A percentile compares a stretch with the other conserved stretches of the same genome.
Evolutionary conservation across 2,113 vertebrate species (phyloP).

Genomic region (Grammomys surdaster): DNA sequence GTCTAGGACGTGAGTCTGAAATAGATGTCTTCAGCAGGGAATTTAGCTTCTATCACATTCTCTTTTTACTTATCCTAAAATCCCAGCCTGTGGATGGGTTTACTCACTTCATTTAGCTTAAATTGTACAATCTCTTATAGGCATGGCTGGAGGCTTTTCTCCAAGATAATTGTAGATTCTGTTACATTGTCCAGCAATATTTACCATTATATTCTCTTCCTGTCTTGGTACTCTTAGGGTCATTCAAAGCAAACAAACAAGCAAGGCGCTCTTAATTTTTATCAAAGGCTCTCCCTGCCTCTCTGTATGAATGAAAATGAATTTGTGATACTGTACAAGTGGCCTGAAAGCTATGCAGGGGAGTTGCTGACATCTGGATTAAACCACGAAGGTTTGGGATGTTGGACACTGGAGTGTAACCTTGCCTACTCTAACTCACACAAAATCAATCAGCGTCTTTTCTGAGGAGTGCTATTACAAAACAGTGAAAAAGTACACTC

Average conservation of each 20-base stretch:
- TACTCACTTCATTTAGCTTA: background rate
- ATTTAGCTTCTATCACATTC: background rate
- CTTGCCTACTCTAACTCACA: background rate
- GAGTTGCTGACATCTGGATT: background rate
- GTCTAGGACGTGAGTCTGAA: background rate
- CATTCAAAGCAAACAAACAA: background rate
- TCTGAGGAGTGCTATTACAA: background rate
- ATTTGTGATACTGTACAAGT: background rate
- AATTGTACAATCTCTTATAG: background rate
- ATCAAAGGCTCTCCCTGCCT: background rate
- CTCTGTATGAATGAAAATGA: background rate
- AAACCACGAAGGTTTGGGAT: background rate
- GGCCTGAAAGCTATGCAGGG: background rate
- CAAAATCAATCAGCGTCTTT: conserved; percentile 24
- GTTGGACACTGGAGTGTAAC: background rate
- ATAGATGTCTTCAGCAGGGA: background rate
- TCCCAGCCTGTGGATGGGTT: background rate
- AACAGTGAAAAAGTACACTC: background rate
- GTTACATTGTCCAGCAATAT: background rate
- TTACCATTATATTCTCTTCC: background rate
- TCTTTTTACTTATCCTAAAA: background rate
- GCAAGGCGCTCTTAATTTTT: background rate
- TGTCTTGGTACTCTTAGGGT: background rate
- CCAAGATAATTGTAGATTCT: background rate
- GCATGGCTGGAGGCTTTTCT: background rate